phyloP scores from a whole-genome alignment of 2,888 invertebrate species.

The Agapetus fuscipes region DNA sequence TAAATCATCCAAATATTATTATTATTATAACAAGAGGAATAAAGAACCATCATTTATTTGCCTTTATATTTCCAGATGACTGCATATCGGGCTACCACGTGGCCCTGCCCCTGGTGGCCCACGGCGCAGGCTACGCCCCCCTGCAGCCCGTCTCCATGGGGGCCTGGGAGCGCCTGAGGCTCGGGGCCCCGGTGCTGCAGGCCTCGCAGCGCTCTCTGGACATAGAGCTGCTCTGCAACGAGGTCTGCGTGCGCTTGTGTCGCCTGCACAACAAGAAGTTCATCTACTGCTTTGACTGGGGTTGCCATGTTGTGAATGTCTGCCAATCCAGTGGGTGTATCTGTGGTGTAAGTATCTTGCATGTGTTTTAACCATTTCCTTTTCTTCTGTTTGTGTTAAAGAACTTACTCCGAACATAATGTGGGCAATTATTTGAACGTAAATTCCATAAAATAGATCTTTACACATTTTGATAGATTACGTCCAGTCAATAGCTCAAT shows the following conservation, averaged over 20 bases:
- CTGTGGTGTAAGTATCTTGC: slow-evolving; percentile 33
- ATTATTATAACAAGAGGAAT: too few relatives aligned
- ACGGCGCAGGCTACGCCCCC: slow-evolving; percentile 57
- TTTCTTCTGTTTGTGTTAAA: too few relatives aligned
- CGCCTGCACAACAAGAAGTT: slow-evolving; percentile 37
- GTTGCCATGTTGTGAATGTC: slow-evolving; percentile 44
- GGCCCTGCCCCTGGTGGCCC: slow-evolving; percentile 61
- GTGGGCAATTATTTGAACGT: too few relatives aligned
- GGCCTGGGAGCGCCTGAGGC: slow-evolving; percentile 34
- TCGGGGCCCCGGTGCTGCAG: slow-evolving; percentile 29
- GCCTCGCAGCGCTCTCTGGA: slow-evolving; percentile 40
- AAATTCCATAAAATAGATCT: too few relatives aligned
- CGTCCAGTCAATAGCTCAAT: too few relatives aligned
- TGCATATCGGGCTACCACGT: slow-evolving; percentile 60
- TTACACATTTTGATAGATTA: too few relatives aligned
- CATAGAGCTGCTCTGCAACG: slow-evolving; percentile 41
- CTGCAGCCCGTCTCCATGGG: slow-evolving; percentile 53
- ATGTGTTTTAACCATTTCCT: too few relatives aligned
- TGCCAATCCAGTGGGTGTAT: slow-evolving; percentile 44
- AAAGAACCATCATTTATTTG: too few relatives aligned
- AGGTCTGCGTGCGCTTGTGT: slow-evolving; percentile 41
- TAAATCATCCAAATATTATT: too few relatives aligned
- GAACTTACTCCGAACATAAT: too few relatives aligned
- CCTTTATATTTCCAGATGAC: slow-evolving; percentile 60
- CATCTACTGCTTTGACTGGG: slow-evolving; percentile 47